Percentiles rank a stretch among this genome's conserved stretches.
phyloP scores from a whole-genome alignment of 2,888 invertebrate species.

The Endotricha flammealis region DNA sequence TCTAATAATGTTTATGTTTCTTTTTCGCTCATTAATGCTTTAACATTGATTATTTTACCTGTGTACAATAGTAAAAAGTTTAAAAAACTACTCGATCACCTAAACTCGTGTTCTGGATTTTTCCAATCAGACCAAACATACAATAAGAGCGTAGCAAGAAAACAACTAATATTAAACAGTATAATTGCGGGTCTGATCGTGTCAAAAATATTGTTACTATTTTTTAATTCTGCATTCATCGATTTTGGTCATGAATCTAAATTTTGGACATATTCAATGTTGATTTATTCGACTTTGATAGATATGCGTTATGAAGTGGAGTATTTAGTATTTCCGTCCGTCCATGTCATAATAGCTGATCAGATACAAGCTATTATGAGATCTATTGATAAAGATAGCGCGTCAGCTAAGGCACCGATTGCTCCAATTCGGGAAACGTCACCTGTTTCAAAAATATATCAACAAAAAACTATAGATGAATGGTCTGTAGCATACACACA shows the following conservation, averaged over 20 bases:
- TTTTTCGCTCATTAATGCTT: constrained; percentile 13
- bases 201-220: no score
- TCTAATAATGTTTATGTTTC: constrained; percentile 6
- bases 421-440: background rate
- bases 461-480: constrained; percentile 21
- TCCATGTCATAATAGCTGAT: constrained; percentile 27
- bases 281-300: background rate
- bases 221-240: no score
- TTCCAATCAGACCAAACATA: constrained; percentile 13
- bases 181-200: no score
- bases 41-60: constrained; percentile 9
- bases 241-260: no score
- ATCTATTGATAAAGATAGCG: constrained; percentile 19
- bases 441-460: background rate
- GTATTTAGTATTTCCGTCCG: constrained; percentile 24
- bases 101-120: constrained; percentile 10
- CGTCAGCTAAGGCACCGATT: background rate
- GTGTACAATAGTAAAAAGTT: constrained; percentile 10
- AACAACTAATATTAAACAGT: background rate
- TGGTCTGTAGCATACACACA: constrained; percentile 32
- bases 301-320: constrained; percentile 25
- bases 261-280: no score
- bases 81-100: constrained; percentile 4
- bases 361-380: constrained; percentile 28
- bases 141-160: constrained; percentile 5